phyloP scores from a whole-genome alignment of 2,888 invertebrate species.

The Acrocera orbiculus region DNA sequence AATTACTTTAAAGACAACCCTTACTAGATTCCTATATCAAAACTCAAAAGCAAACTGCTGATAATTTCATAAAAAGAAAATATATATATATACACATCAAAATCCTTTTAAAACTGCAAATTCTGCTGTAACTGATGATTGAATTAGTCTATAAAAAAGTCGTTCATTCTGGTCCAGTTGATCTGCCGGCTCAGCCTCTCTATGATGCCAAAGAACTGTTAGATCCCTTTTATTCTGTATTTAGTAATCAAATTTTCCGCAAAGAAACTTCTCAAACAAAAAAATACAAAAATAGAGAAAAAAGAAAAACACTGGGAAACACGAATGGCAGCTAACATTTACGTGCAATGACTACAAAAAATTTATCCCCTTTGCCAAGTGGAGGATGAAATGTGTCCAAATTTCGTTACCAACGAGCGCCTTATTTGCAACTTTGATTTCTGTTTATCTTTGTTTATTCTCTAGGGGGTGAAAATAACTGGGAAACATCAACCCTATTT shows the following conservation, averaged over 20 bases:
- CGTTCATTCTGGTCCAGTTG: no score
- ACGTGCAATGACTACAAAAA: no score
- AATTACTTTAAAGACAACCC: not conserved
- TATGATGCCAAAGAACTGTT: no score
- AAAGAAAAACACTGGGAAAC: no score
- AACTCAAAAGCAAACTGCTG: not conserved
- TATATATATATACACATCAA: no score
- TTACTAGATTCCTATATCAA: not conserved
- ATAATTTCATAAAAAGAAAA: not conserved
- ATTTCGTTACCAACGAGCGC: slow-evolving; percentile 16
- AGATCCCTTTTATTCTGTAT: slow-evolving; percentile 4
- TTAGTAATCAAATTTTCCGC: slow-evolving; percentile 6
- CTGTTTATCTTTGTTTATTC: slow-evolving; percentile 26
- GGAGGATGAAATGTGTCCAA: slow-evolving; percentile 17
- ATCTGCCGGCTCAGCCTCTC: no score
- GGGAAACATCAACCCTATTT: no score
- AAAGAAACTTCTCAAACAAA: not conserved
- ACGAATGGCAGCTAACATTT: no score
- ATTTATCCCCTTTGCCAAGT: slow-evolving; percentile 14
- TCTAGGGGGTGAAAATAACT: slow-evolving; percentile 9
- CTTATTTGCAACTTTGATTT: slow-evolving; percentile 28
- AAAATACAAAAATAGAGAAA: slow-evolving; percentile 3
- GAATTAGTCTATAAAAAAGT: no score
- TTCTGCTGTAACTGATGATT: no score
- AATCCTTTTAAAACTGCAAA: no score